Base-by-base conservation (phyloP, 2,113 vertebrate genomes). In the Nothoprocta perdicaria region DNA sequence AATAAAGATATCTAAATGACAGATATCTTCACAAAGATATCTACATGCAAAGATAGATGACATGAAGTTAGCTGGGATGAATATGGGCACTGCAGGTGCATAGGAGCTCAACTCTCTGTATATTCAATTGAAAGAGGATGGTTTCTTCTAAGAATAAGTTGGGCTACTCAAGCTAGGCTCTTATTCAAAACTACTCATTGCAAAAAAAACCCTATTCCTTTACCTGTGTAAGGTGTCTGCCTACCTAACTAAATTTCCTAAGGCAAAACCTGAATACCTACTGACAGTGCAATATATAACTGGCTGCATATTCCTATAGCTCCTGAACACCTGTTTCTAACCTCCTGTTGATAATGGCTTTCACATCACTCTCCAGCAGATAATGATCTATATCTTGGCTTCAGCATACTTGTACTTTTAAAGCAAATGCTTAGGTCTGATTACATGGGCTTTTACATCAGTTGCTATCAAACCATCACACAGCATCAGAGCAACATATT, bases 381-480 rank as follows among this genome's bases (percentile, higher is more conserved):
- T 23, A 68, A 23, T 31, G 4, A 8, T 38, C 15, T 52, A 10
- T 38, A 41, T 71, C 77, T 35, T 50, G 23, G 6, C 23, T 79
- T 88, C 23, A 50, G n/a, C 27, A 3, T 46, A 21, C 46, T 46
- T 57, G 6, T 72, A 6, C 16, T 31, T 1, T 33, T 75, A 41
- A 61, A 58, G 35, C 52, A 80, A 65, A 26, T 13, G 2, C 8
- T 50, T 52, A 29, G 7, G 50, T 57, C 10, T 35, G 12, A 9
- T 23, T 46, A 6, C 2, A 21, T 2, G 1, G 23, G 31, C 1
- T 72, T 52, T 86, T 68, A n/a, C 1, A 1, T 33, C 41, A 46
- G 27, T 72, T 22, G 33, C 61, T 73, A 26, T 80, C 21, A 80
- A 77, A 31, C 27, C 53, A 57, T 57, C 53, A 57, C 53, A 57